Evolutionary conservation across 2,113 vertebrate genomes (phyloP), one percentile per base, ranked within the genome.

Genomic region (Apus apus): DNA sequence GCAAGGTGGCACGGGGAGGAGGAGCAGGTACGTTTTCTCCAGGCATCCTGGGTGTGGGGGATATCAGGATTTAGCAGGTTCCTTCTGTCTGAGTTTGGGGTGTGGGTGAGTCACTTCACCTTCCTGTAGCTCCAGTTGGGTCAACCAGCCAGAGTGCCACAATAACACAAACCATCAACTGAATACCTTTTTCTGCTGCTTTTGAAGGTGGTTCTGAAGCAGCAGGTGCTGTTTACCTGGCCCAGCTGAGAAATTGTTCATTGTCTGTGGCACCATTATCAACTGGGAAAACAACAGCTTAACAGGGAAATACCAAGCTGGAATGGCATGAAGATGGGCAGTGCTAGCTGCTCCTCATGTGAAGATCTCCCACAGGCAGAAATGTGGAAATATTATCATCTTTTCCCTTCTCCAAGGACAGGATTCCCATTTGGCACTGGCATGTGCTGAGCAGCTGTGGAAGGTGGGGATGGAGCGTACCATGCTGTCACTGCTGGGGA

Each of bases 391-490:
- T 73, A 89, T 68, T 46, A 73, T n/a, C 40, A 25, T 64, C 34
- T 53, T 83, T 94, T 87, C 83, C 89, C 53, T 77, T 54, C 90
- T 71, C 80, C 89, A 85, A 91, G 78, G 73, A 66, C 78, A 85
- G 70, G 43, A 65, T 68, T 91, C 85, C 92, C 6, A 1, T 36
- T 56, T 6, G 8, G 65, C n/a, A 4, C 1, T 79, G 93, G 70
- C 94, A 95, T 90, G 65, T 85, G 80, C 36, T 56, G 91, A 91
- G 60, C 75, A 90, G 91, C 91, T 93, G 82, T 3, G 19, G 9
- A 76, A 93, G 95, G 82, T 58, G 25, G 67, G 78, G 82, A 85
- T 40, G 2, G 15, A 88, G 79, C 2, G 5, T 8, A 16, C 82
- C 67, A 30, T 26, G 56, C 95, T 93, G 88, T 88, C 90, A 50